These are phyloP conservation scores for Agonum fuliginosum DNA, from an alignment of 2,888 invertebrate genomes.

Conservation along the genomic window DNA sequence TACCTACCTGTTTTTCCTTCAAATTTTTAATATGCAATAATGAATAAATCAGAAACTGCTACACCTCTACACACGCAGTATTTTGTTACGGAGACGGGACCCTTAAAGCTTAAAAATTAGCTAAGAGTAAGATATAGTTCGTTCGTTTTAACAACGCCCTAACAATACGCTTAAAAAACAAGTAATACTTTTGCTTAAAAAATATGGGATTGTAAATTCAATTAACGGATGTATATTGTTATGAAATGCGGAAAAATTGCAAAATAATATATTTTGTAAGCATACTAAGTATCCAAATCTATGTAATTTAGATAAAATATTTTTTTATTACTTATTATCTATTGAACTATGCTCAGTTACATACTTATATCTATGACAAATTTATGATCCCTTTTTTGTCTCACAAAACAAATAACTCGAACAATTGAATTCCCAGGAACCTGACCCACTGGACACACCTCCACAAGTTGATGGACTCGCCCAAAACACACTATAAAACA, in stretches of 20 bases:
- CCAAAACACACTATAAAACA: conserved; percentile 5
- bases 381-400: conserved; percentile 4
- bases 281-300: no score
- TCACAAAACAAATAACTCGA: conserved; percentile 15
- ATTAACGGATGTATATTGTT: not conserved
- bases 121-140: conserved; percentile 17
- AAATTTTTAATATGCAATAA: no score
- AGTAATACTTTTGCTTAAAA: not conserved
- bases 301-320: no score
- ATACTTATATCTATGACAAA: not conserved
- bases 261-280: no score
- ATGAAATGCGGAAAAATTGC: no score
- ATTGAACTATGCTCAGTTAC: no score
- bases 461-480: not conserved
- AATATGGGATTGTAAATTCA: not conserved
- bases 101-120: not conserved
- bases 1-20: no score
- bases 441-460: not conserved
- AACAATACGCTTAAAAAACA: not conserved
- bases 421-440: conserved; percentile 32
- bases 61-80: no score
- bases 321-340: no score
- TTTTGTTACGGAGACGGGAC: no score
- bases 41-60: no score
- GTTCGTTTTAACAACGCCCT: conserved; percentile 24